phyloP scores from a whole-genome alignment of 1,140 invertebrate species.

The Dendrolimus kikuchii region DNA sequence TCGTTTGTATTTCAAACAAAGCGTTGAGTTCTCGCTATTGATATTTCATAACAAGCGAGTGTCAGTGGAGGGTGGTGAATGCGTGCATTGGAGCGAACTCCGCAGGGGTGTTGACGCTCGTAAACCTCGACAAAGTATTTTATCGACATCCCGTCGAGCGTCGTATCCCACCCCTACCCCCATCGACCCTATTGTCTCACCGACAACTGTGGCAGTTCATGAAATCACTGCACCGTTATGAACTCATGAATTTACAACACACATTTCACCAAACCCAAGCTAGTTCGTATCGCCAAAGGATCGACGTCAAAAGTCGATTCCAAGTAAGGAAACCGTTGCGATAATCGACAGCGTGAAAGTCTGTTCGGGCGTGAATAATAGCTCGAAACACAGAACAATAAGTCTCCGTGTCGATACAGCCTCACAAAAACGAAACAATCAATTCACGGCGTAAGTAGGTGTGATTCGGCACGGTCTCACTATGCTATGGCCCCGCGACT shows the following conservation, averaged over 20 bases:
- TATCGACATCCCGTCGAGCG: slow-evolving; percentile 41
- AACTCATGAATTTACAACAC: slow-evolving; percentile 31
- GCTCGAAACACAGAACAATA: slow-evolving; percentile 52
- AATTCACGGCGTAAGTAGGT: slow-evolving; percentile 68
- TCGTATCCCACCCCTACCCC: slow-evolving; percentile 13
- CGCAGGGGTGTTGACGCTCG: slow-evolving; percentile 39
- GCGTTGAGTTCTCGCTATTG: slow-evolving; percentile 24
- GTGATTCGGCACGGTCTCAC: slow-evolving; percentile 60
- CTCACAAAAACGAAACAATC: slow-evolving; percentile 67
- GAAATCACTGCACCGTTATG: slow-evolving; percentile 49
- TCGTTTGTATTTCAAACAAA: background rate
- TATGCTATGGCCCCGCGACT: slow-evolving; percentile 58
- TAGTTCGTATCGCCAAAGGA: slow-evolving; percentile 15
- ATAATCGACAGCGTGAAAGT: slow-evolving; percentile 58
- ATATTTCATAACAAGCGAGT: slow-evolving; percentile 43
- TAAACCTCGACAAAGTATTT: slow-evolving; percentile 58
- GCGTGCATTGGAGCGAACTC: slow-evolving; percentile 23
- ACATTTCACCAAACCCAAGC: slow-evolving; percentile 2
- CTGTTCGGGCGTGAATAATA: slow-evolving; percentile 54
- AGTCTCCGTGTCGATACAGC: slow-evolving; percentile 61
- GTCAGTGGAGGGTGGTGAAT: slow-evolving; percentile 23
- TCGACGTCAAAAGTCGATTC: slow-evolving; percentile 16
- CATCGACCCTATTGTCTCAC: slow-evolving; percentile 47
- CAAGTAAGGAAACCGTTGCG: slow-evolving; percentile 41
- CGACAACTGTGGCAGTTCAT: slow-evolving; percentile 49